Evolutionary conservation across 2,113 vertebrate species (phyloP).

Genomic region (Austrofundulus limnaeus): DNA sequence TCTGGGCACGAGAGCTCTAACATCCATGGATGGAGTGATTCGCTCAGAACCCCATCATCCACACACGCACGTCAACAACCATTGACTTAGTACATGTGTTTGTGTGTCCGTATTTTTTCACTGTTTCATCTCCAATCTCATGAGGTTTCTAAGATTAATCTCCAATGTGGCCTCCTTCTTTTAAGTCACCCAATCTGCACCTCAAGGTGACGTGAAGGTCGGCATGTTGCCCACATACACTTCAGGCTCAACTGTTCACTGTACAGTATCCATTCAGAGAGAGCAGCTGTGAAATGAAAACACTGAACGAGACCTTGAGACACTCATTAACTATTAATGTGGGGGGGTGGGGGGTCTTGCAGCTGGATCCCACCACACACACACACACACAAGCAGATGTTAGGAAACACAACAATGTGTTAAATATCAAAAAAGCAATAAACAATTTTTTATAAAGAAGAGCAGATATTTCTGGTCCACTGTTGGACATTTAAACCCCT

Average conservation of each 20-base stretch:
- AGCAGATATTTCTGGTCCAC: constrained; percentile 30
- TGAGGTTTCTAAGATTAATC: constrained; percentile 6
- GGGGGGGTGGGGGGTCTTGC: constrained; percentile 57
- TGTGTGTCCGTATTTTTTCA: background rate
- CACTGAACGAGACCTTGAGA: constrained; percentile 49
- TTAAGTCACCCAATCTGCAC: constrained; percentile 10
- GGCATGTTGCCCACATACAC: constrained; percentile 13
- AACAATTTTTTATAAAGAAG: too few species aligned
- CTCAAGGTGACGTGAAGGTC: constrained; percentile 73
- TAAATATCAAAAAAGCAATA: too few species aligned
- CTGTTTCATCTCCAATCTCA: background rate
- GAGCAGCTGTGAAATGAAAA: constrained; percentile 38
- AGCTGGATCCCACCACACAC: constrained; percentile 59
- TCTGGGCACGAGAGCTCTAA: constrained; percentile 39
- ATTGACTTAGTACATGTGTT: too few species aligned
- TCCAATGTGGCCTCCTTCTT: constrained; percentile 9
- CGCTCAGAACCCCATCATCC: constrained; percentile 21
- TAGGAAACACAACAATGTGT: background rate
- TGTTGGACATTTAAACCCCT: constrained; percentile 22
- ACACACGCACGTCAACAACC: background rate
- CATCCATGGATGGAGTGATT: constrained; percentile 28
- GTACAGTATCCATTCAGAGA: constrained; percentile 10
- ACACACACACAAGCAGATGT: constrained; percentile 22
- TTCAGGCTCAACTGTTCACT: constrained; percentile 11
- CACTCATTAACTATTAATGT: constrained; percentile 73